Evolutionary conservation across 2,888 invertebrate genomes (phyloP).

Genomic region (Drosophila paucipuncta): DNA sequence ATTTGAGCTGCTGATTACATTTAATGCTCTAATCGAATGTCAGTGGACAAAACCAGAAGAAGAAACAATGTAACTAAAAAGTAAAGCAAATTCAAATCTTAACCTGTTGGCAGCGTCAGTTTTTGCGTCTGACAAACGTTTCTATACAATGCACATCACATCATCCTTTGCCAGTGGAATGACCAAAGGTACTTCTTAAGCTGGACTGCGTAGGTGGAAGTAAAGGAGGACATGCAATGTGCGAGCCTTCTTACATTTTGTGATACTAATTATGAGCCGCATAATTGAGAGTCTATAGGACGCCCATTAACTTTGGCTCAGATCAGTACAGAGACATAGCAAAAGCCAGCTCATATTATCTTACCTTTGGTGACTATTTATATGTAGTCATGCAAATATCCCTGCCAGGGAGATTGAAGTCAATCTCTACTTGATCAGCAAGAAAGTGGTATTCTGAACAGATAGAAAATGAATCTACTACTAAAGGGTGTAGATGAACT

Average conservation of each 20-base stretch:
- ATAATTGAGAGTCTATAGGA: slow-evolving; percentile 52
- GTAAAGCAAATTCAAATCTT: slow-evolving; percentile 39
- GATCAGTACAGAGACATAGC: slow-evolving; percentile 21
- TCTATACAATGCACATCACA: background rate
- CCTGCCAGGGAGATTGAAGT: slow-evolving; percentile 29
- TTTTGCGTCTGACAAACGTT: slow-evolving; percentile 21
- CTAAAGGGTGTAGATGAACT: slow-evolving; percentile 8
- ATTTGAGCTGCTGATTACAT: slow-evolving; percentile 72
- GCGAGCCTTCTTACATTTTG: background rate
- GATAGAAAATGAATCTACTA: slow-evolving; percentile 14
- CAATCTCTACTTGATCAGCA: slow-evolving; percentile 46
- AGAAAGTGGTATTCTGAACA: slow-evolving; percentile 14
- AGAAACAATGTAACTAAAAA: background rate
- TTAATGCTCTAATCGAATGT: slow-evolving; percentile 67
- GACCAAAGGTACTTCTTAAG: background rate
- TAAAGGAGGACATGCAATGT: background rate
- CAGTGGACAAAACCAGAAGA: slow-evolving; percentile 29
- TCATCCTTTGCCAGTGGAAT: background rate
- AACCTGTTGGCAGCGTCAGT: slow-evolving; percentile 13
- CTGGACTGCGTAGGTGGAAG: background rate
- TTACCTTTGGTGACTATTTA: slow-evolving; percentile 52
- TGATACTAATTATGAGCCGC: slow-evolving; percentile 3
- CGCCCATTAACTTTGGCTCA: slow-evolving; percentile 40
- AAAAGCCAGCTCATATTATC: slow-evolving; percentile 27
- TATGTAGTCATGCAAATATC: slow-evolving; percentile 37